phyloP scores from a whole-genome alignment of 2,113 vertebrate species.

The Dicrurus megarhynchus region DNA sequence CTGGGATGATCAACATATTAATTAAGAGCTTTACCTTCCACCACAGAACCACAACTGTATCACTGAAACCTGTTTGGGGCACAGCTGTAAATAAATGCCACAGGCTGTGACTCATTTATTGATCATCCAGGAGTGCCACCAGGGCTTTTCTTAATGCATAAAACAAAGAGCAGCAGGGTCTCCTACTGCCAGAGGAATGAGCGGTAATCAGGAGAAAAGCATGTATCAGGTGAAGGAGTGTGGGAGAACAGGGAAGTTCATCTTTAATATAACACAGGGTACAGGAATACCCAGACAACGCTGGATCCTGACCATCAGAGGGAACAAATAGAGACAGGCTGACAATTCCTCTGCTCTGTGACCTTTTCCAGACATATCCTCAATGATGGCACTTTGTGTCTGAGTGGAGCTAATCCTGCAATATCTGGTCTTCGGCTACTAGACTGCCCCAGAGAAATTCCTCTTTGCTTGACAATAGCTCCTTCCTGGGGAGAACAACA shows the following conservation, averaged over 20 bases:
- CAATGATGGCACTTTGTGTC: background rate
- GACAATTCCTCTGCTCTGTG: background rate
- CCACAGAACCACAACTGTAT: background rate
- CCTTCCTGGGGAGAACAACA: background rate
- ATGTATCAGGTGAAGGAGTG: rapidly evolving
- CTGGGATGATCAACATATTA: background rate
- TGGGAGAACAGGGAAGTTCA: background rate
- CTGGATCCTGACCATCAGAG: background rate
- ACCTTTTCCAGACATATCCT: background rate
- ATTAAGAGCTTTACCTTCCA: background rate
- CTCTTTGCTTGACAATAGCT: background rate
- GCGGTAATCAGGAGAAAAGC: background rate
- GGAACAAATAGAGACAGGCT: background rate
- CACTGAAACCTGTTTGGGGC: background rate
- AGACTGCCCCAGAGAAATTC: background rate
- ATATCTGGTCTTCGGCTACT: background rate
- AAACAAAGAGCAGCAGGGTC: background rate
- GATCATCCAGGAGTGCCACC: background rate
- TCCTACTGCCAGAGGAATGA: background rate
- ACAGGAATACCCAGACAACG: background rate
- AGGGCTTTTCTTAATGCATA: background rate
- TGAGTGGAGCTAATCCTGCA: background rate
- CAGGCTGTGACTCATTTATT: background rate
- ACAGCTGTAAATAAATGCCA: background rate
- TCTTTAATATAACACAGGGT: rapidly evolving